Evolutionary conservation across 2,888 invertebrate species (phyloP), one percentile per base, ranked within the genome.

Genomic region (Julus scandinavius): DNA sequence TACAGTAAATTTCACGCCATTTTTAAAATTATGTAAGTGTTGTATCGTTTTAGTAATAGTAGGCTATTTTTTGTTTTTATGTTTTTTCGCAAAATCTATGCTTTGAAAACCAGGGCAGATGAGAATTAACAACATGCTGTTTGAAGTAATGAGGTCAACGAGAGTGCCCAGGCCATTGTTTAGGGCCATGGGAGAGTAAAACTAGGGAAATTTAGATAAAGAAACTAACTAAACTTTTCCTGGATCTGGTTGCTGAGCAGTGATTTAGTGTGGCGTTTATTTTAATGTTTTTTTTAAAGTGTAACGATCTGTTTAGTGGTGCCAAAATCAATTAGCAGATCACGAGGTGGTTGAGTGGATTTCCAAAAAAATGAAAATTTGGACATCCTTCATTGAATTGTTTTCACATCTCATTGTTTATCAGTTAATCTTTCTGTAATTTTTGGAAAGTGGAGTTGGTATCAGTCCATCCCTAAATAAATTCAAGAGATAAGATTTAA

Each of bases 81-180:
- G 3, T 54, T 54, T 13, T 54, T 54, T 54, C 13, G 2, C 0
- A 58, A 58, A 58, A 29, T 29, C 9, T 29, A 72, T 11, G 38
- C 80, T 80, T 80, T 80, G 80, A 29, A 80, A 80, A 80, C 29
- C 80, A 38, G 38, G 80, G 38, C 80, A 80, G 29, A 80, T 80
- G 13, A 38, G 80, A 80, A 29, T 80, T 6, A 72, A n/a, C 72
- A 72, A 11, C 72, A 38, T 29, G 80, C 38, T 5, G 80, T 80
- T 80, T 80, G 3, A 13, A 38, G 80, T 80, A 80, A 80, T 29
- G 80, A 80, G 80, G 80, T 80, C 80, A 80, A 11, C 80, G 4
- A 80, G 80, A 80, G 13, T 38, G 80, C 80, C 20, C 20, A 38
- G 11, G 80, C n/a, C 80, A 80, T 80, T 29, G 13, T 38, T 80